Evolutionary conservation across 1,140 invertebrate species (phyloP).

Genomic region (Probaryconus sp.): DNA sequence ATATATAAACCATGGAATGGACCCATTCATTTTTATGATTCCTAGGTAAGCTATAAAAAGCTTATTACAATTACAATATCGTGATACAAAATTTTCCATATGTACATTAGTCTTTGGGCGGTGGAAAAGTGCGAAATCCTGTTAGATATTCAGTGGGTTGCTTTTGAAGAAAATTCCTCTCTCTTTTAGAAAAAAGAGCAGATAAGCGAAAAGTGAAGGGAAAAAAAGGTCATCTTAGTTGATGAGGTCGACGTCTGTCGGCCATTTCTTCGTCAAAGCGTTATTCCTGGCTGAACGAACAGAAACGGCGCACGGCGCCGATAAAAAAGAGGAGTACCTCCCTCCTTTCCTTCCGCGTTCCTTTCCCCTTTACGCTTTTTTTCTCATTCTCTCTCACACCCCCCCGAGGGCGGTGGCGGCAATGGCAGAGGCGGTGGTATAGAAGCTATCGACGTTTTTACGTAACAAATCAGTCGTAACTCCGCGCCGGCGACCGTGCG

Average conservation of each 20-base stretch:
- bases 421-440: constrained; percentile 69
- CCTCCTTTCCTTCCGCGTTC: constrained; percentile 59
- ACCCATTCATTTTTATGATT: too few species aligned
- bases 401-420: constrained; percentile 67
- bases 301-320: constrained; percentile 74
- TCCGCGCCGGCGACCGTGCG: constrained; percentile 74
- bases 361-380: constrained; percentile 63
- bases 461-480: constrained; percentile 79
- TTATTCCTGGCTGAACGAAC: constrained; percentile 74
- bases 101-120: constrained; percentile 15
- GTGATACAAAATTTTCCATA: constrained; percentile 23
- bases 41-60: constrained; percentile 14
- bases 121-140: constrained; percentile 41
- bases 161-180: constrained; percentile 33
- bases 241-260: constrained; percentile 67
- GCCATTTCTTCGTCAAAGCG: constrained; percentile 78
- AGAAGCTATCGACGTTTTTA: constrained; percentile 79
- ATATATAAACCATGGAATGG: too few species aligned
- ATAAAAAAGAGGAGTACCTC: constrained; percentile 75
- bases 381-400: constrained; percentile 57
- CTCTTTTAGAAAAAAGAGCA: constrained; percentile 32
- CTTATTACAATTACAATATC: constrained; percentile 22
- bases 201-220: constrained; percentile 44
- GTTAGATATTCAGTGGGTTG: constrained; percentile 49
- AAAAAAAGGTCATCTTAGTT: constrained; percentile 67